Evolutionary conservation across 2,113 vertebrate species (phyloP).

Genomic region (Euleptes europaea): DNA sequence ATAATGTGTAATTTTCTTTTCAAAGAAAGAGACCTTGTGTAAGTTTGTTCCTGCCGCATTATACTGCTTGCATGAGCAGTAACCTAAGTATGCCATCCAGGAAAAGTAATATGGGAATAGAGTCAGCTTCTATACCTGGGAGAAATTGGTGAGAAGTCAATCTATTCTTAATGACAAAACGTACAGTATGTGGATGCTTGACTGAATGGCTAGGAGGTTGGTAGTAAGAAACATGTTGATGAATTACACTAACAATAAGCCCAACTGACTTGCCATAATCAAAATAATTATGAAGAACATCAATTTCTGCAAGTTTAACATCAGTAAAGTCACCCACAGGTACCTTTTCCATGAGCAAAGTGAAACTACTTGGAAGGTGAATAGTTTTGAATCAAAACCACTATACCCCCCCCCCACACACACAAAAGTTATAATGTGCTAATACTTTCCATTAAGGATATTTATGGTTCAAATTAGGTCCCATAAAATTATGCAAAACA

Average conservation of each 20-base stretch:
- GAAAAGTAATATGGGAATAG: background rate
- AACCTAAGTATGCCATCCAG: background rate
- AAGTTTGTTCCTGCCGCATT: background rate
- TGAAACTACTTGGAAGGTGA: constrained; percentile 18
- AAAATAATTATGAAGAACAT: background rate
- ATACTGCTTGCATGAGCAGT: background rate
- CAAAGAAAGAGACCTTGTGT: background rate
- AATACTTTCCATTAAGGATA: background rate
- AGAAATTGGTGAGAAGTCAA: background rate
- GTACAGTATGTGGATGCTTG: background rate
- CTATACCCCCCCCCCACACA: background rate
- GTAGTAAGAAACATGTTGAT: background rate
- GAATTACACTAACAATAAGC: background rate
- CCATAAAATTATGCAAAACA: background rate
- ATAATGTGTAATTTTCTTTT: background rate
- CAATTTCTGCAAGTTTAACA: background rate
- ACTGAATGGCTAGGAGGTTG: background rate
- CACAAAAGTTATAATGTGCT: background rate
- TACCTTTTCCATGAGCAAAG: background rate
- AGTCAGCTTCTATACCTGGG: background rate
- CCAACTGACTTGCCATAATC: background rate
- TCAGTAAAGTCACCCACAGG: background rate
- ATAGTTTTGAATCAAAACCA: background rate
- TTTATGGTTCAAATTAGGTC: background rate
- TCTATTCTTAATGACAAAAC: background rate